These are phyloP conservation scores for Callinectes sapidus DNA, from an alignment of 2,888 invertebrate genomes.

Conservation along the genomic window DNA sequence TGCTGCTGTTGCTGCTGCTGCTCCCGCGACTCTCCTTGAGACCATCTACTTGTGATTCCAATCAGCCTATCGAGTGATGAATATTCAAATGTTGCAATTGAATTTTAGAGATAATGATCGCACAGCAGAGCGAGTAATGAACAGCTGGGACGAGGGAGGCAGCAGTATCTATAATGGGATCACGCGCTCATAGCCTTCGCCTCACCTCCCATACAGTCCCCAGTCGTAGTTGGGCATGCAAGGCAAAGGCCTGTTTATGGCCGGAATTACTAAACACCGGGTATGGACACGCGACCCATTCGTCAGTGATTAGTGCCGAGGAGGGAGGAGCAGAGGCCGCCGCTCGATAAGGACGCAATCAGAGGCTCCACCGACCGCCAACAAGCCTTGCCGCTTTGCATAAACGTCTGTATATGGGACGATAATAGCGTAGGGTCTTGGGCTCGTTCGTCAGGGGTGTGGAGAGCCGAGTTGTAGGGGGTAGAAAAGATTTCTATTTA, in stretches of 20 bases:
- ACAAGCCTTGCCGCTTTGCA: conserved; percentile 21
- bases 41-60: conserved; percentile 34
- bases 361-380: conserved; percentile 18
- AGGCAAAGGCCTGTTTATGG: conserved; percentile 32
- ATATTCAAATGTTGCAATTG: conserved; percentile 53
- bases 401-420: conserved; percentile 31
- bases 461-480: not conserved
- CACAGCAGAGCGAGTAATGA: conserved; percentile 38
- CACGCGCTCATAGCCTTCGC: not conserved
- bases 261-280: conserved; percentile 22
- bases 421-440: not conserved
- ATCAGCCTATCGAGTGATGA: conserved; percentile 48
- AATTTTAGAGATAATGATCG: conserved; percentile 45
- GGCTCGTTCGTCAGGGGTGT: not conserved
- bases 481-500: not conserved
- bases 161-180: conserved; percentile 49
- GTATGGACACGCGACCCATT: conserved; percentile 34
- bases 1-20: not conserved
- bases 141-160: conserved; percentile 4
- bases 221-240: not conserved
- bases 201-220: conserved; percentile 40
- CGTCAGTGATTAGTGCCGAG: conserved; percentile 22
- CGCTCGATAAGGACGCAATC: conserved; percentile 13
- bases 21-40: conserved; percentile 3
- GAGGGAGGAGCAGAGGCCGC: not conserved